Evolutionary conservation across 2,888 invertebrate genomes (phyloP), one percentile per base, ranked within the genome.

Genomic region (Meteorus cinctellus): DNA sequence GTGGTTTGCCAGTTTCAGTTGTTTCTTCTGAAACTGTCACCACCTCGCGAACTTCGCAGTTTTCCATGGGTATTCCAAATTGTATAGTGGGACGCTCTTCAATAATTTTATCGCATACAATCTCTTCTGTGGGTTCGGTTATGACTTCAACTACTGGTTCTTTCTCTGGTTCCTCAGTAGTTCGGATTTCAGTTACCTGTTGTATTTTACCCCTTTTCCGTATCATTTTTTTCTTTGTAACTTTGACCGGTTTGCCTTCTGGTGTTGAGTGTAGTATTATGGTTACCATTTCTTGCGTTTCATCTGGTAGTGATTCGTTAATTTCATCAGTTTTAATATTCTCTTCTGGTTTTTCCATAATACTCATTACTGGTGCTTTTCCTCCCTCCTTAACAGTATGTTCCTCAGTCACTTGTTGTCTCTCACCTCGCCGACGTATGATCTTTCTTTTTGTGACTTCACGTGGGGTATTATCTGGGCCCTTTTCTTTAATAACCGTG

Each of bases 111-210:
- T 81, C 82, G 12, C 70, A 51, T 36, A 77, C 87, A 2, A 91
- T 87, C 74, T 89, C 88, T 68, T 90, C 87, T 76, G 88, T 84
- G 6, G 88, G 91, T 84, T 76, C 85, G 77, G 85, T 87, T 55
- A 90, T 84, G 79, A 91, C 88, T 4, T 90, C 80, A 72, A 89
- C 85, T 83, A 90, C 82, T 77, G 91, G 86, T 87, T 90, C 81
- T 82, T 89, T 90, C 60, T 90, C 90, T 78, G 90, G 90, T 81
- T 91, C 91, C 81, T 91, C 90, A 55, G 90, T 87, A 34, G 90
- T 90, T 1, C 87, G 79, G 45, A 91, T 80, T 74, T 86, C 84
- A 6, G 80, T 84, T 2, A 83, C 79, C 4, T 82, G 79, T 79
- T 81, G 51, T 79, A 82, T 79, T n/a, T 63, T 85, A 8, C 89